Conservation (phyloP, 2,888 invertebrate genomes). For the Drosophila kuntzei region DNA sequence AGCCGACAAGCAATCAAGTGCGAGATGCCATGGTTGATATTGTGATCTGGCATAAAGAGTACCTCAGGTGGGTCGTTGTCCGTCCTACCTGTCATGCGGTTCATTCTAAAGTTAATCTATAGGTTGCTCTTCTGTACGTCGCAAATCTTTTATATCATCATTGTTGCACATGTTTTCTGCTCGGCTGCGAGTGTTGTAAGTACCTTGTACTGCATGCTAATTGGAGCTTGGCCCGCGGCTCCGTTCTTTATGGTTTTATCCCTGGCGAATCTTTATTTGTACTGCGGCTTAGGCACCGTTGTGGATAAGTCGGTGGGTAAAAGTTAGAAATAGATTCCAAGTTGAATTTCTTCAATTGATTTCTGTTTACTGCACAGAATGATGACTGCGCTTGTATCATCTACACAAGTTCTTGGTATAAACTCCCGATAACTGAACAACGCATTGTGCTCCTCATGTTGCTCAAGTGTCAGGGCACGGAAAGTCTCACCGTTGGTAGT, state of each 20-base stretch:
- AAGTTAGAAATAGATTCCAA: neutral
- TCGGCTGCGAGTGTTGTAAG: constrained; percentile 34
- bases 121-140: constrained; percentile 34
- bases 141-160: constrained; percentile 31
- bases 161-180: constrained; percentile 45
- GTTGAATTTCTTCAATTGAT: neutral
- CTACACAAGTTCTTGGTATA: constrained; percentile 67
- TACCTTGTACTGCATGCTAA: constrained; percentile 49
- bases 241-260: constrained; percentile 45
- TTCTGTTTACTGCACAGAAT: constrained; percentile 46
- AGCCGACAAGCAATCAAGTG: neutral
- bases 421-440: constrained; percentile 54
- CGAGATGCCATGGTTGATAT: constrained; percentile 33
- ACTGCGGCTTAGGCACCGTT: constrained; percentile 60
- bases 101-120: neutral
- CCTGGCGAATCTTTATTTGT: constrained; percentile 48
- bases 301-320: constrained; percentile 55
- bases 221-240: constrained; percentile 58
- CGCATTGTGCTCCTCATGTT: constrained; percentile 66
- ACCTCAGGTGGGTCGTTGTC: constrained; percentile 40
- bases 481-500: constrained; percentile 49
- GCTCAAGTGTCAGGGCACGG: constrained; percentile 51
- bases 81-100: neutral
- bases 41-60: constrained; percentile 55
- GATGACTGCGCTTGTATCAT: constrained; percentile 52